Evolutionary conservation across 2,888 invertebrate genomes (phyloP).

Genomic region (Trachelus iudaicus): DNA sequence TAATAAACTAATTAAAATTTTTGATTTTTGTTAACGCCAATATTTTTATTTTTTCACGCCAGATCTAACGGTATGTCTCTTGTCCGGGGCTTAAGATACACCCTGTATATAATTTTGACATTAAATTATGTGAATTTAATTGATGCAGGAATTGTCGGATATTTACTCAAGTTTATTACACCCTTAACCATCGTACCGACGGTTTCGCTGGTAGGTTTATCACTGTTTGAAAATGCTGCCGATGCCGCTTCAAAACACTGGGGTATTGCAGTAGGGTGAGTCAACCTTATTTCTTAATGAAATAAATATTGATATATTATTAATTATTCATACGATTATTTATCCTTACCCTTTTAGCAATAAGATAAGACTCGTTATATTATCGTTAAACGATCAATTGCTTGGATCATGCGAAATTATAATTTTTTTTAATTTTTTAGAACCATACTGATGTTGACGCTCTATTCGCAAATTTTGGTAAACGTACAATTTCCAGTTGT

Average conservation of each 20-base stretch:
- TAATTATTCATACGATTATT: neutral
- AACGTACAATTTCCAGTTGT: conserved; percentile 73
- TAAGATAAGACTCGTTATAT: neutral
- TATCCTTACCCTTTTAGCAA: neutral
- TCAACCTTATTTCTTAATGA: conserved; percentile 17
- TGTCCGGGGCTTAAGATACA: no score
- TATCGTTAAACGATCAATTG: neutral
- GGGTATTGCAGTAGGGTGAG: conserved; percentile 84
- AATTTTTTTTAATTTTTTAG: conserved; percentile 63
- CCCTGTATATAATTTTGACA: conserved; percentile 56
- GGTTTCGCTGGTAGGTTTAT: conserved; percentile 84
- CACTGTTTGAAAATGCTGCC: conserved; percentile 84
- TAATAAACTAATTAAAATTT: no score
- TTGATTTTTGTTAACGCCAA: no score
- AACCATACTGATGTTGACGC: conserved; percentile 79
- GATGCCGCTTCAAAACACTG: conserved; percentile 85
- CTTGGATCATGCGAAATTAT: conserved; percentile 4
- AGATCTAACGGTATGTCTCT: no score
- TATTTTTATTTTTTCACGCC: no score
- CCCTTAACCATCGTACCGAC: conserved; percentile 88
- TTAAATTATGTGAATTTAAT: conserved; percentile 58
- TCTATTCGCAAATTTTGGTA: conserved; percentile 83
- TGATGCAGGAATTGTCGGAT: conserved; percentile 76
- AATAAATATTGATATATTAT: neutral
- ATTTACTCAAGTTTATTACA: conserved; percentile 80